Base-by-base conservation (phyloP, 30 jellyfish, hydroid and myxozoan species). In the Turritopsis dohrnii region DNA sequence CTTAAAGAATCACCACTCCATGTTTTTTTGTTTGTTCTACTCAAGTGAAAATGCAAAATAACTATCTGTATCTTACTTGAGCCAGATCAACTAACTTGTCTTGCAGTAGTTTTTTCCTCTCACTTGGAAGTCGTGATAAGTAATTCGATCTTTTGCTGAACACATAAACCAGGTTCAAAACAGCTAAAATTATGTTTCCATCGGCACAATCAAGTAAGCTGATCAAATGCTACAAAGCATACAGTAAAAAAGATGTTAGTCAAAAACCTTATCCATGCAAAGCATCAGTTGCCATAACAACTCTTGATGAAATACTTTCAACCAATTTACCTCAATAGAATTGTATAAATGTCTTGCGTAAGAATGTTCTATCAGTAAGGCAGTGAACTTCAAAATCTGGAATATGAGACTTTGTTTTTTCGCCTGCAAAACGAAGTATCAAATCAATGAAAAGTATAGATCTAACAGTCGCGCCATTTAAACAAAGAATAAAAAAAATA, bases 131-230 rank as follows among this genome's bases (percentile, higher is more conserved):
- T 8, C 99, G 85, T 22, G 99, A 89, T 23, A 94, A 73, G 80
- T 89, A 94, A 84, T 94, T 94, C 54, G 99, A 94, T 65, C 99
- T 88, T 75, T 94, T 94, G 86, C 99, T 94, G 96, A 94, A 94
- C n/a, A 94, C 99, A 84, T 94, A 94, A 69, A 94, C 86, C 66
- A 94, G 87, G 80, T 94, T 94, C 60, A 94, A 85, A 1, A 88
- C 99, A 16, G 99, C 85, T 74, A 94, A 74, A 8, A 94, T 89
- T 30, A 94, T 85, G 21, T 93, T 82, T 0, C 96, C 99, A 94
- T 94, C 99, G 13, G 95, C 96, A 86, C 99, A 94, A 80, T 89
- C 96, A 88, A 94, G 85, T 86, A 94, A 87, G 85, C 90, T 88
- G 29, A 94, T 81, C 88, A 94, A 83, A 74, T 88, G 96, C 99